Evolutionary conservation across 1,140 invertebrate genomes (phyloP), one percentile per base, ranked within the genome.

Genomic region (Carcinoscorpius rotundicauda): DNA sequence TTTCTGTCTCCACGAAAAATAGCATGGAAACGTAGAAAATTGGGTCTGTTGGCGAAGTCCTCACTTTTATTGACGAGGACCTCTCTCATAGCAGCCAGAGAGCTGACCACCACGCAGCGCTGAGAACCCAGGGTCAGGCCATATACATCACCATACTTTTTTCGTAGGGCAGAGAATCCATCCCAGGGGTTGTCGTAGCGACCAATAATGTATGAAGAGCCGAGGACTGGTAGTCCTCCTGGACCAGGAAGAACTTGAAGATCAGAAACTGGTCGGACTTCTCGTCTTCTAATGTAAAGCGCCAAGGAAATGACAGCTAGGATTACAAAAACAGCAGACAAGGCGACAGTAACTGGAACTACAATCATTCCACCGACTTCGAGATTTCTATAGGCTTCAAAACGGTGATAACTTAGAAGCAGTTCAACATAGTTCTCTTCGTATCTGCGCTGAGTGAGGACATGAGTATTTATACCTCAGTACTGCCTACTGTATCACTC

Each of bases 51-150:
- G 4, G 87, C 87, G 75, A 93, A 91, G 68, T 85, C 82, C 64
- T 83, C 84, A 53, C 87, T 87, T 75, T 89, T 89, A 65, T 84
- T 82, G 72, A 91, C 85, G 10, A 93, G 80, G 11, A 92, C 87
- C 74, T 90, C 87, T 66, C 84, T 84, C 68, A 92, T 87, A 8
- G 84, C 73, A 4, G 83, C 78, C 71, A 86, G 82, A 69, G 83
- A 87, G 73, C 86, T 91, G 49, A 92, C 85, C 9, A 93, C 84
- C 4, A 91, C 77, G 72, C 87, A 89, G 11, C 82, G 82, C 0
- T 81, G 80, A 3, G 80, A 76, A 1, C 89, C 90, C 61, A 93
- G 76, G 55, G 80, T 82, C 56, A 93, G 78, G 55, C 82, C 82
- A 74, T 85, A 91, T 55, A 91, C 83, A 62, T 87, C 83, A 3